A percentile compares a stretch with the other conserved stretches of the same genome.
Evolutionary conservation across 2,113 vertebrate genomes (phyloP).

Genomic region (Thinocorus orbignyianus): DNA sequence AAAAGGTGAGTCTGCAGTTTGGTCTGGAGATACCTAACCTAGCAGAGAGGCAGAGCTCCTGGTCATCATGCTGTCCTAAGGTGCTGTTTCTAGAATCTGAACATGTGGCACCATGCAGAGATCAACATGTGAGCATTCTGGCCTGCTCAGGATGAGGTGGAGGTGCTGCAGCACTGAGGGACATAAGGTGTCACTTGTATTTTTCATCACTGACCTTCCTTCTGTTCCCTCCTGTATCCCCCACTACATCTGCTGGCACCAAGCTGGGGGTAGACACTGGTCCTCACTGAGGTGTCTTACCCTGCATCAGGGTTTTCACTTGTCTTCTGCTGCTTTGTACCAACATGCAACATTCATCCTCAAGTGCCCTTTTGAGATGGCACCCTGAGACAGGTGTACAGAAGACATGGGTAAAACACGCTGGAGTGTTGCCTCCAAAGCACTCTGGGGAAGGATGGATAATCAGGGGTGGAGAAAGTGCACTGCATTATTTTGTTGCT

Average conservation of each 20-base stretch:
- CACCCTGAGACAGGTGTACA: background rate
- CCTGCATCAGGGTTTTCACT: background rate
- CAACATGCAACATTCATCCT: background rate
- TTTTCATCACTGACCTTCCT: background rate
- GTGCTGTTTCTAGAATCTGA: background rate
- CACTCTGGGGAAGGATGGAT: background rate
- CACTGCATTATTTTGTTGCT: background rate
- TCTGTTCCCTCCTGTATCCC: background rate
- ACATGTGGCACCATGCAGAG: accelerated
- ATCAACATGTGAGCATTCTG: accelerated
- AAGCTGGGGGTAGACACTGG: background rate
- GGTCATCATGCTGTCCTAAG: background rate
- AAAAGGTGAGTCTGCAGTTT: background rate
- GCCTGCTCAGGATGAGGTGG: background rate
- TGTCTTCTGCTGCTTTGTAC: background rate
- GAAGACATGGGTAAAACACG: background rate
- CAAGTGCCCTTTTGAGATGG: background rate
- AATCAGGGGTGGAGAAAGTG: background rate
- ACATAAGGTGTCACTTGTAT: too few species aligned
- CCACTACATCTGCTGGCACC: background rate
- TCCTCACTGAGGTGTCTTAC: background rate
- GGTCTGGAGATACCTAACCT: too few species aligned
- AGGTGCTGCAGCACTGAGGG: background rate
- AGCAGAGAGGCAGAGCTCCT: background rate
- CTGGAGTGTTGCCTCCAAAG: background rate